A percentile compares a stretch with the other conserved stretches of the same genome.
These are phyloP conservation scores for Ectobius pallidus DNA, from an alignment of 2,888 invertebrate species.

Conservation along the genomic window DNA sequence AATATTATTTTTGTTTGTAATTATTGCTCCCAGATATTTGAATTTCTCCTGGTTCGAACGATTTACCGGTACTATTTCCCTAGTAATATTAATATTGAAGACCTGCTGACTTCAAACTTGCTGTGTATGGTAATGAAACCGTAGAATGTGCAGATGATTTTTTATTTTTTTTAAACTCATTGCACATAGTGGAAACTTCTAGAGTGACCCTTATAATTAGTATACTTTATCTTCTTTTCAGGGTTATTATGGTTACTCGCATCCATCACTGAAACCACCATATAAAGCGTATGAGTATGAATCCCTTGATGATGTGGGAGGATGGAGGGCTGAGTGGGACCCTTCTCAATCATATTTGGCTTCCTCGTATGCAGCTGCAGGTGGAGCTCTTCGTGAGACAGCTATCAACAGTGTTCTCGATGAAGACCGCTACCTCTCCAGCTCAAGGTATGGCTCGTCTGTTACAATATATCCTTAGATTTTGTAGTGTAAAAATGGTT, in stretches of 20 bases:
- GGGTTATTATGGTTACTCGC: slow-evolving; percentile 46
- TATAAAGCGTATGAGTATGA: slow-evolving; percentile 57
- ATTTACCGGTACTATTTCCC: no score
- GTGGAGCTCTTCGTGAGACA: slow-evolving; percentile 53
- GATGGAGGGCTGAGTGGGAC: slow-evolving; percentile 51
- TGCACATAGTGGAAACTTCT: no score
- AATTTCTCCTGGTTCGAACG: no score
- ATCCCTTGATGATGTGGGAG: slow-evolving; percentile 53
- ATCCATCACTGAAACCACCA: slow-evolving; percentile 50
- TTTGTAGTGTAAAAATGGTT: no score
- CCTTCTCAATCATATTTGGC: slow-evolving; percentile 52
- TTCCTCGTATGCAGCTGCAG: slow-evolving; percentile 51
- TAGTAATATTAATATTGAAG: no score
- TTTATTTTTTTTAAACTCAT: no score
- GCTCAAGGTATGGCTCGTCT: slow-evolving; percentile 45
- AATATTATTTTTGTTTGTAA: no score
- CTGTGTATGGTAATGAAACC: no score
- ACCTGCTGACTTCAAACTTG: no score
- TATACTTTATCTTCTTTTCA: slow-evolving; percentile 37
- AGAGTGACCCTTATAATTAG: not conserved
- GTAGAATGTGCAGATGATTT: no score
- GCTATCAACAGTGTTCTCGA: slow-evolving; percentile 54
- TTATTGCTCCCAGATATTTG: no score
- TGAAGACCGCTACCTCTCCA: slow-evolving; percentile 48
- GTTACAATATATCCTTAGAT: no score